Evolutionary conservation across 2,888 invertebrate species (phyloP).

Genomic region (Troilus luridus): DNA sequence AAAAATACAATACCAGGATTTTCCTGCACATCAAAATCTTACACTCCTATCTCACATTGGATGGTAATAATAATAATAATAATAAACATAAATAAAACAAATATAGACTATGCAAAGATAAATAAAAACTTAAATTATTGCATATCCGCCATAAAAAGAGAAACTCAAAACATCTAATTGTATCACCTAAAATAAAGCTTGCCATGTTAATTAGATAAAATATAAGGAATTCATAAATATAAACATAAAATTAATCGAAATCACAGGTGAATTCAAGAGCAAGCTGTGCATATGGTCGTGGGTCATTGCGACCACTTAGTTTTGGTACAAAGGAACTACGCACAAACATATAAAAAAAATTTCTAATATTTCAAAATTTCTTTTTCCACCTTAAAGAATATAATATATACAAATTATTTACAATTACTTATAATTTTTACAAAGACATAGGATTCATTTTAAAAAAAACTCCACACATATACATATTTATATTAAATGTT

Average conservation of each 20-base stretch:
- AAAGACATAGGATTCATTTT: constrained; percentile 13
- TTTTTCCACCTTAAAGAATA: constrained; percentile 30
- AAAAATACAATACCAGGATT: constrained; percentile 53
- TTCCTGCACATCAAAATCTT: constrained; percentile 48
- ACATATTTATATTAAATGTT: constrained; percentile 55
- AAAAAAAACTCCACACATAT: constrained; percentile 46
- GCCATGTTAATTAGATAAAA: constrained; percentile 28
- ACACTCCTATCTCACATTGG: constrained; percentile 56
- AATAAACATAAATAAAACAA: constrained; percentile 56
- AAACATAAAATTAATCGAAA: constrained; percentile 50
- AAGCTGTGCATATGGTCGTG: constrained; percentile 54
- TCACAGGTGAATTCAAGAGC: constrained; percentile 50
- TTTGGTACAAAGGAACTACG: constrained; percentile 55
- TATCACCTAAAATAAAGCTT: constrained; percentile 55
- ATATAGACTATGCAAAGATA: constrained; percentile 40
- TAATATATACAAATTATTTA: constrained; percentile 27
- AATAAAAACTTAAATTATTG: constrained; percentile 55
- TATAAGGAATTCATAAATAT: constrained; percentile 42
- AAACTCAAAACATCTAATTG: constrained; percentile 34
- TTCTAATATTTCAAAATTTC: constrained; percentile 21
- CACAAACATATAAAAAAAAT: constrained; percentile 51
- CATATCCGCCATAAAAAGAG: constrained; percentile 45
- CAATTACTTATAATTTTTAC: constrained; percentile 51
- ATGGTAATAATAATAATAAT: constrained; percentile 56
- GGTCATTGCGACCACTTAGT: constrained; percentile 14